phyloP scores from a whole-genome alignment of 2,888 invertebrate species.

The Drosophila silvestris region DNA sequence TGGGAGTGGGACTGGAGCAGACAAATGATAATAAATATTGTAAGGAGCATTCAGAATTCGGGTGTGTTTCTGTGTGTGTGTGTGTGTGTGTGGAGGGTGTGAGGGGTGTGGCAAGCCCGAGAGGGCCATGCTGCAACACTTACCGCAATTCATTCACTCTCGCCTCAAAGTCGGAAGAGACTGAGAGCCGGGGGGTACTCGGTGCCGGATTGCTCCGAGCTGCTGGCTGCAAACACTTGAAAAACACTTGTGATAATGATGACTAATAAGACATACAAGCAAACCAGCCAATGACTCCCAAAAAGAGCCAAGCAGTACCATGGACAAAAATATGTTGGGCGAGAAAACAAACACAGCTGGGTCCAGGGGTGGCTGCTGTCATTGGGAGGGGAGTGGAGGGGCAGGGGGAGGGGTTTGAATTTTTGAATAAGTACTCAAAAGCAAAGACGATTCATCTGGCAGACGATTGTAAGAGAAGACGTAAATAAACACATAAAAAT shows the following conservation, averaged over 20 bases:
- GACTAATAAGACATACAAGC: conserved; percentile 77
- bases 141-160: conserved; percentile 48
- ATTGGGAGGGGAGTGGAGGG: background rate
- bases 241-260: conserved; percentile 79
- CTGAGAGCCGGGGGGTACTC: background rate
- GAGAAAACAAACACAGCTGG: conserved; percentile 68
- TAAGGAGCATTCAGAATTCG: conserved; percentile 31
- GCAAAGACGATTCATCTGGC: conserved; percentile 18
- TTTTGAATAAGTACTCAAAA: conserved; percentile 2
- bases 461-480: background rate
- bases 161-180: conserved; percentile 5
- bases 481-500: conserved; percentile 5
- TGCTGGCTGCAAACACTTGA: conserved; percentile 54
- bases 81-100: background rate
- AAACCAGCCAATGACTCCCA: conserved; percentile 48
- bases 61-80: background rate
- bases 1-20: conserved; percentile 26
- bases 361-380: conserved; percentile 8
- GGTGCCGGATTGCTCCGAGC: conserved; percentile 5
- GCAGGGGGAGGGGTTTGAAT: background rate
- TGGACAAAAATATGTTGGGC: conserved; percentile 13
- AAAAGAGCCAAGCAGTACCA: conserved; percentile 16
- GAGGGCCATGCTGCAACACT: conserved; percentile 66
- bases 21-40: conserved; percentile 76
- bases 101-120: conserved; percentile 13